Conservation (phyloP, 1,140 invertebrate genomes). For the Drosophila suzukii region DNA sequence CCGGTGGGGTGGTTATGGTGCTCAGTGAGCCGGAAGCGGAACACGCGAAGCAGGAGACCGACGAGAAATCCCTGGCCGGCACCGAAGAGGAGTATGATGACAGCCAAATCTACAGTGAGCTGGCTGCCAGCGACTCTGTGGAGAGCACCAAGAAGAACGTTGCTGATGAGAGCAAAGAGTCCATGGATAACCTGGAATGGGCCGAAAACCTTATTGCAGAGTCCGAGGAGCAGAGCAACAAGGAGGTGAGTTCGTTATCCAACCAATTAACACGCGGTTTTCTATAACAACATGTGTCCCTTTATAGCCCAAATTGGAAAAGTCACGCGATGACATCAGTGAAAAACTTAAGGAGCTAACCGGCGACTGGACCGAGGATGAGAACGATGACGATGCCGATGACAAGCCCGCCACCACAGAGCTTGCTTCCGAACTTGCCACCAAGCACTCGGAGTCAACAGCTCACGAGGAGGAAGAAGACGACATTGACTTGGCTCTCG, state of each 20-base stretch:
- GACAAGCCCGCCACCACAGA: constrained; percentile 49
- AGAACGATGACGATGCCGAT: constrained; percentile 69
- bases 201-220: constrained; percentile 78
- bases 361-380: constrained; percentile 82
- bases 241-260: constrained; percentile 55
- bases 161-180: constrained; percentile 77
- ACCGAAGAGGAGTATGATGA: constrained; percentile 76
- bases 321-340: constrained; percentile 73
- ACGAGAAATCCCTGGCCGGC: constrained; percentile 57
- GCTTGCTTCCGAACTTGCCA: constrained; percentile 20
- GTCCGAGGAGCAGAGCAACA: constrained; percentile 63
- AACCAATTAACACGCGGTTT: neutral
- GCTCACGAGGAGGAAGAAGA: constrained; percentile 60
- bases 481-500: constrained; percentile 72
- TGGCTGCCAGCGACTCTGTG: constrained; percentile 50
- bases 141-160: constrained; percentile 60
- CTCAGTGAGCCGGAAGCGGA: constrained; percentile 72
- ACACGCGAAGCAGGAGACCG: constrained; percentile 38
- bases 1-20: constrained; percentile 83
- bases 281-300: neutral
- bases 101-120: constrained; percentile 74
- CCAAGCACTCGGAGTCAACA: constrained; percentile 14
- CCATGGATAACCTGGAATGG: constrained; percentile 79
- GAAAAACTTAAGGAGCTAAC: constrained; percentile 81
- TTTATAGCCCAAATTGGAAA: constrained; percentile 62